Base-by-base conservation (phyloP, 1,140 invertebrate species). In the Pseudomyrmex dendroicus region DNA sequence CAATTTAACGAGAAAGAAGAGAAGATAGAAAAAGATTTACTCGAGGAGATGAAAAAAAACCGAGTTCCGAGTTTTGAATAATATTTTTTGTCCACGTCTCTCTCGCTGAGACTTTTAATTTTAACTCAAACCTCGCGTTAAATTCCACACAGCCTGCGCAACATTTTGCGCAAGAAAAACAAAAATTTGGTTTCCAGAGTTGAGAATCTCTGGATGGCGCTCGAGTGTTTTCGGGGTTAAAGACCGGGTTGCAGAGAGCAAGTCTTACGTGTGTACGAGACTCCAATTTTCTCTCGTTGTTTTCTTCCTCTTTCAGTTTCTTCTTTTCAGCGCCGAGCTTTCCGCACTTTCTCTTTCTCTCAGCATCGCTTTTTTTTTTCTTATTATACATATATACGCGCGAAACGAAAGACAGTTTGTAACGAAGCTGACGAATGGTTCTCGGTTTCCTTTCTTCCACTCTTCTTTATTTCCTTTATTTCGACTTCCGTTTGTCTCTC, bases 201-300 rank as follows among this genome's bases (percentile, higher is more conserved):
- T 87, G 87, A 86, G 89, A 86, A 82, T 84, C 89, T 57, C 89
- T 86, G 89, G 35, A 12, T 25, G 52, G 52, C 46, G 10, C 82
- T 84, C 62, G 80, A 64, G 72, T 84, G 74, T 77, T 90, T 84
- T 68, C 25, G 84, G 87, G 89, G 89, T 90, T 90, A 90, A 90
- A 90, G 89, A 90, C 90, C 90, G 89, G 83, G 83, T 85, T 85
- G 84, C 80, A 72, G 35, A 35, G 35, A 35, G 76, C 44, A 86
- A 63, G 78, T 90, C 89, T 90, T 90, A 90, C 89, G 89, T 90
- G 86, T 90, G 86, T 85, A 78, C 61, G 59, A 80, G 80, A 87
- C 84, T 85, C 84, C 78, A 89, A 88, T 90, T 90, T 89, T 90
- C 84, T 90, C 76, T 89, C 82, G 84, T 86, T 89, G 88, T 89